Evolutionary conservation across 2,113 vertebrate species (phyloP), one percentile per base, ranked within the genome.

Genomic region (Helogale parvula): DNA sequence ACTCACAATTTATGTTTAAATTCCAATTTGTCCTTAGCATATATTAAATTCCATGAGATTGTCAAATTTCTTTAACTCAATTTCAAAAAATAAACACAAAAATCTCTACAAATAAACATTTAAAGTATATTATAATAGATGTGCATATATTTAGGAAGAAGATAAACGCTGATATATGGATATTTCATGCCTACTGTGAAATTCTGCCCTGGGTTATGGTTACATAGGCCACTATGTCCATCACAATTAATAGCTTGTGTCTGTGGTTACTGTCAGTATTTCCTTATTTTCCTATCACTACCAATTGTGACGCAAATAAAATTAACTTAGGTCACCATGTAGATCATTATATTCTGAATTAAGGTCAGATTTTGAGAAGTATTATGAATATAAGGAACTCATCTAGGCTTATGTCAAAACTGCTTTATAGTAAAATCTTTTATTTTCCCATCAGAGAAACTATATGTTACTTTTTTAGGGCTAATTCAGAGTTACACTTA

Each of bases 211-310:
- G 81, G 82, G 90, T 94, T 84, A 98, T n/a, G 69, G 60, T 88
- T 98, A 90, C 27, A 79, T 0, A 27, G 80, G 9, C 79, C 85
- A 88, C 83, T 68, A 74, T 91, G 95, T 94, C 77, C 93, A 97
- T 97, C 97, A 90, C 86, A 97, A 94, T 98, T 66, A 97, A 97
- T 90, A 93, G 79, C 14, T 92, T 98, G 97, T 97, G 83, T 45
- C 63, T 66, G 87, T 88, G 92, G 84, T 95, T 93, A 98, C 93
- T 96, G 93, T 52, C 85, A 97, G 77, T 35, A 93, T 66, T 89
- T 65, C 93, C 79, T 81, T 98, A 82, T 97, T 95, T 93, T 95
- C 92, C 69, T 83, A 93, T 97, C 81, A 95, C 27, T n/a, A 96
- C 60, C 47, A 23, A 96, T 31, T 83, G 85, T 96, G 89, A 96